Conservation (phyloP, 1,140 invertebrate genomes). For the Drosophila gunungcola region DNA sequence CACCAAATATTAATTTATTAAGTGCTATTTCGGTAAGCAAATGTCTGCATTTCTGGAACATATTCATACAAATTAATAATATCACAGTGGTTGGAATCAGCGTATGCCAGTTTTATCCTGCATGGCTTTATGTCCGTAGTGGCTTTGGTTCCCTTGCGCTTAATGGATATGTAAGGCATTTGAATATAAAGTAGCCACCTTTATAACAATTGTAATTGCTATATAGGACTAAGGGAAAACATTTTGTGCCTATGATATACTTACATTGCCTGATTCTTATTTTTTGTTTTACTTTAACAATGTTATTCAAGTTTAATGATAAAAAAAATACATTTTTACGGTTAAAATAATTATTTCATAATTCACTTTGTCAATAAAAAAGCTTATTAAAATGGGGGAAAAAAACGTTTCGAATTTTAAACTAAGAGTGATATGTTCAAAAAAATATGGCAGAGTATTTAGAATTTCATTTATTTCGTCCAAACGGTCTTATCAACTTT, state of each 20-base stretch:
- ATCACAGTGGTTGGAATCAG: not conserved
- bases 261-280: not conserved
- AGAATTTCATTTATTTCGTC: not conserved
- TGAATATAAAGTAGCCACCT: not conserved
- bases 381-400: no score
- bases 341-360: no score
- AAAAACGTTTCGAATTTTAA: no score
- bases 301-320: no score
- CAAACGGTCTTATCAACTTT: not conserved
- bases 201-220: not conserved
- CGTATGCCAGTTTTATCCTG: not conserved
- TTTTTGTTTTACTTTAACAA: no score
- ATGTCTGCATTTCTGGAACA: not conserved
- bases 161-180: not conserved
- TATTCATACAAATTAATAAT: not conserved
- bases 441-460: constrained; percentile 9
- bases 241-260: not conserved
- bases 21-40: not conserved
- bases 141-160: not conserved
- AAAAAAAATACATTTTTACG: no score
- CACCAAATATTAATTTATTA: not conserved
- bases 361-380: no score
- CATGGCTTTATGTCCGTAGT: not conserved
- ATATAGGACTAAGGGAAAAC: not conserved
- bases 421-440: no score